These are phyloP conservation scores for Coccyzus lansbergi DNA, from an alignment of 2,797 vertebrate genomes.

Conservation along the genomic window DNA sequence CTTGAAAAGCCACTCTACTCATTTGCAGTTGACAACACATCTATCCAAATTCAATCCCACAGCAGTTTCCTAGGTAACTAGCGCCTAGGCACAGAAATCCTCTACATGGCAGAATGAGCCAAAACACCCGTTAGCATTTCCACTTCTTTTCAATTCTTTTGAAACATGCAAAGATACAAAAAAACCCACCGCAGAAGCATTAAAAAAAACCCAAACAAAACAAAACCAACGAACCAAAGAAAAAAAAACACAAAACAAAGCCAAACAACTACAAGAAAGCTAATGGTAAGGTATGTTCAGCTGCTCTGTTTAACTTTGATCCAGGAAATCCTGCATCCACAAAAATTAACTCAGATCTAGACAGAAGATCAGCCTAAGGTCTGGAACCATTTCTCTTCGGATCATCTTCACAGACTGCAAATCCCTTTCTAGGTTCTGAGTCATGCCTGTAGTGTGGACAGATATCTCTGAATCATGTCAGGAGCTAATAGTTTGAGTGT, in stretches of 20 bases:
- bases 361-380: not conserved
- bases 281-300: not conserved
- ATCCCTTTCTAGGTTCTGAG: not conserved
- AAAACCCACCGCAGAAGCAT: not conserved
- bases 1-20: constrained; percentile 51
- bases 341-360: constrained; percentile 7
- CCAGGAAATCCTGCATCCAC: not conserved
- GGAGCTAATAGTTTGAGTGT: not conserved
- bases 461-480: not conserved
- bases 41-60: constrained; percentile 37
- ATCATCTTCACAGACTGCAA: not conserved
- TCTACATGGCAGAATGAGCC: not conserved
- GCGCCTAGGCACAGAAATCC: constrained; percentile 25
- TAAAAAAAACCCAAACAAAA: not conserved
- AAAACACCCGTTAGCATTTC: constrained; percentile 36
- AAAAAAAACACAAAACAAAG: not conserved
- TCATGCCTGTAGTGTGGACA: not conserved
- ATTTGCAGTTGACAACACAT: constrained; percentile 59
- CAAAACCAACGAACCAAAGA: no score
- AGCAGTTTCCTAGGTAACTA: constrained; percentile 76
- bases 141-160: constrained; percentile 16
- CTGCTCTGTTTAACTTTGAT: not conserved
- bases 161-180: not conserved
- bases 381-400: not conserved
- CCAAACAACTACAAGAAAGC: not conserved